These are phyloP conservation scores for Scaptomyza pallida DNA, from an alignment of 1,140 invertebrate species.

Conservation along the genomic window DNA sequence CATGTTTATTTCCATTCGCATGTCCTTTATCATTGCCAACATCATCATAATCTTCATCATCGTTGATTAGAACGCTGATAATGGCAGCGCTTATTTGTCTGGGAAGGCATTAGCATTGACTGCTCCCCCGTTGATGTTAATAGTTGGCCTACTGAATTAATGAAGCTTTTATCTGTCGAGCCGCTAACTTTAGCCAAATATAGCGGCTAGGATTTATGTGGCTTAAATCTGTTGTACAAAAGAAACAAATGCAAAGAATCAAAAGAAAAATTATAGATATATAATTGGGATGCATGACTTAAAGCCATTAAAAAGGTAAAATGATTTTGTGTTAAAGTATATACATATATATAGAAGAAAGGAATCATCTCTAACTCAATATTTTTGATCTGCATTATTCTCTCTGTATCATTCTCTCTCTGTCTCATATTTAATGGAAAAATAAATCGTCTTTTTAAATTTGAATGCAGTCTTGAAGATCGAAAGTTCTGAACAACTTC, in stretches of 20 bases:
- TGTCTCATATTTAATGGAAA: no score
- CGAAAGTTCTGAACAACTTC: no score
- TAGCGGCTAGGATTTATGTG: background rate
- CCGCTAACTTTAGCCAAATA: background rate
- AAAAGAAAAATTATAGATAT: no score
- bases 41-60: constrained; percentile 35
- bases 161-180: constrained; percentile 29
- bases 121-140: constrained; percentile 17
- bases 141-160: constrained; percentile 36
- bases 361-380: no score
- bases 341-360: no score
- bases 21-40: background rate
- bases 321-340: no score
- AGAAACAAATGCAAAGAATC: background rate
- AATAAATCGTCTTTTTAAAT: no score
- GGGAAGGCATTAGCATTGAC: constrained; percentile 12
- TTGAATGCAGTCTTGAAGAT: no score
- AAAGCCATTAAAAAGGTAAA: no score
- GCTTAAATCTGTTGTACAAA: background rate
- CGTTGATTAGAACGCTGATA: constrained; percentile 39
- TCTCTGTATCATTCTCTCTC: no score
- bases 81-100: constrained; percentile 42
- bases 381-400: no score
- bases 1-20: background rate
- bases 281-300: no score